Conservation (phyloP, 1,140 invertebrate genomes). For the Pentalonia nigronervosa region DNA sequence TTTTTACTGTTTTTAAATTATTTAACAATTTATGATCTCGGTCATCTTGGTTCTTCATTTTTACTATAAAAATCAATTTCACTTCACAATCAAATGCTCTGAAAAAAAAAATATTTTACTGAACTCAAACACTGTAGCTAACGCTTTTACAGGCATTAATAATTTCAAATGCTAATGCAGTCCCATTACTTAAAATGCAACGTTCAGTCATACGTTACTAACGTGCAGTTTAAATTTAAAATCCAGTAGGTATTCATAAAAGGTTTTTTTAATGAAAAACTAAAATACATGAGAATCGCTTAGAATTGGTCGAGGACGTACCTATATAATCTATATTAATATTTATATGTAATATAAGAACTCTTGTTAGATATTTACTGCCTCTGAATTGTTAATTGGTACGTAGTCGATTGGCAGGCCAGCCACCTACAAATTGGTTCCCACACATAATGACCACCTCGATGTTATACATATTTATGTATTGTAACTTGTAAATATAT, state of each 20-base stretch:
- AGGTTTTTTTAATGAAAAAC: neutral
- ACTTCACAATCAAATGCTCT: neutral
- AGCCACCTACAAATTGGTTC: neutral
- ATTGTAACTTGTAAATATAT: neutral
- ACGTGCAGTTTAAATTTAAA: neutral
- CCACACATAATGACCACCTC: neutral
- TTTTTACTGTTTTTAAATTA: neutral
- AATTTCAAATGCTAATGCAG: neutral
- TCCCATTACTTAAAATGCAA: conserved; percentile 16
- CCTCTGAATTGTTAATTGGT: neutral
- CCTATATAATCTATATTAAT: neutral
- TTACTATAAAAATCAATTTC: neutral
- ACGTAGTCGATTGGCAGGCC: neutral
- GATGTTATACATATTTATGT: neutral
- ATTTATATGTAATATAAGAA: neutral
- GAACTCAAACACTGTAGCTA: neutral
- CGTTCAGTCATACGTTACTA: neutral
- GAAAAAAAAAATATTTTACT: neutral
- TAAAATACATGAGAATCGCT: neutral
- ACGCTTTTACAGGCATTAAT: neutral
- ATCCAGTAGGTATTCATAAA: neutral
- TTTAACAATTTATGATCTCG: neutral
- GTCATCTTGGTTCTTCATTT: neutral
- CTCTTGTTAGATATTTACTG: neutral
- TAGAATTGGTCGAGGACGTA: no score